Conservation (phyloP, 2,888 invertebrate genomes). For the Eupithecia abbreviata region DNA sequence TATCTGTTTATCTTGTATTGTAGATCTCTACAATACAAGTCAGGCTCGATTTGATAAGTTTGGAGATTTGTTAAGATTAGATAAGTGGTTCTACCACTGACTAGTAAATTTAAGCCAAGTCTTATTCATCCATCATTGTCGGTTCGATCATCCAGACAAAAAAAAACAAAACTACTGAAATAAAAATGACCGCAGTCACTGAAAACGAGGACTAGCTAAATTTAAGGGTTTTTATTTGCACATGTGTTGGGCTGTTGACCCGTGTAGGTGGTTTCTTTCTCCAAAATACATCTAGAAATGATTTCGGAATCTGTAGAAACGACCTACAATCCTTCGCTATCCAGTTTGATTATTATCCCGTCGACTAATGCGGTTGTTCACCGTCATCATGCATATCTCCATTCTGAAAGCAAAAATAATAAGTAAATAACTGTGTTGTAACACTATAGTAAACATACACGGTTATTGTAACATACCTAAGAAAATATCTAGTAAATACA, state of each 20-base stretch:
- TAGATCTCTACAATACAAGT: too few species aligned
- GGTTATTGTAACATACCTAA: too few species aligned
- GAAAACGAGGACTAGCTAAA: not conserved
- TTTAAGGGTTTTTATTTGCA: not conserved
- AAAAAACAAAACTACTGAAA: not conserved
- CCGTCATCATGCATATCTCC: constrained; percentile 88
- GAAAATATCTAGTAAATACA: too few species aligned
- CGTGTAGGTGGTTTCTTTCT: not conserved
- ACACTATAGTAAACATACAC: constrained; percentile 23
- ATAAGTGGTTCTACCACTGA: not conserved
- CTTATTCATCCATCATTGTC: not conserved
- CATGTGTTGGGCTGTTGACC: not conserved
- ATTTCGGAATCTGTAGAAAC: not conserved
- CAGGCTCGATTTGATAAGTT: too few species aligned
- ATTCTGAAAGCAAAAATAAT: constrained; percentile 75
- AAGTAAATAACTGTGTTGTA: not conserved
- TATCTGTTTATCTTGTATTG: too few species aligned
- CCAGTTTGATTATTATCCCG: constrained; percentile 74
- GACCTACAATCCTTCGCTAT: constrained; percentile 42
- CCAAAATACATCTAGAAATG: not conserved
- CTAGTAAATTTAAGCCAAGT: not conserved
- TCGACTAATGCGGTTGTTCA: constrained; percentile 86
- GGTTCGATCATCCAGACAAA: not conserved
- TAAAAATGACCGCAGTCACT: not conserved
- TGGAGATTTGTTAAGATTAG: too few species aligned